Evolutionary conservation across 2,888 invertebrate genomes (phyloP), one percentile per base, ranked within the genome.

Genomic region (Amblyteles armatorius): DNA sequence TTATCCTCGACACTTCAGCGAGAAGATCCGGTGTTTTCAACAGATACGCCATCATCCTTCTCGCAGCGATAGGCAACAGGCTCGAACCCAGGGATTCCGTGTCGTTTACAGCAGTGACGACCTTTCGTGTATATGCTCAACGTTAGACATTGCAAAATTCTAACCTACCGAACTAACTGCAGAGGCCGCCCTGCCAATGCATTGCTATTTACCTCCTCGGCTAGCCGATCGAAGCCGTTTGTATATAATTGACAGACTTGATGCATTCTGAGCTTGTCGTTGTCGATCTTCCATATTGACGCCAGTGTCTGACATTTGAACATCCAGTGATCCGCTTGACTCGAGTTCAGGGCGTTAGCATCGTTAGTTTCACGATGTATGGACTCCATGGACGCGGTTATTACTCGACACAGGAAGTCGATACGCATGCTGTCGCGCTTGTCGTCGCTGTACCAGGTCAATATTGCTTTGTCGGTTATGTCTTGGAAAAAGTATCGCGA

Each of bases 11-110:
- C 65, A 98, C 95, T 94, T 96, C 96, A 92, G 94, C 96, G 88
- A 95, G 96, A 89, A 95, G 95, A 91, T 94, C 94, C 86, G 93
- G 95, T 83, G 95, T 95, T 89, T 94, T 95, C 88, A 94, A 95
- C 89, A 96, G 95, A 88, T 95, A 96, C 67, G 96, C 95, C 92
- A 96, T 96, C 84, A 99, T 94, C 87, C 99, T 95, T 92, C 97
- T 96, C 6, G 97, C 98, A n/a, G 97, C 97, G 78, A 99, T 96
- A 36, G 96, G 96, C 36, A 98, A 94, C 82, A 99, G 94, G 86
- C 97, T 95, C 0, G 95, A 94, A 11, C 97, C 96, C 81, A 98
- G 93, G 63, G 95, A 94, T 89, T 96, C 96, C n/a, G 96, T 95
- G 85, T 97, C 96, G 79, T 95, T 95, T 5, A 98, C 95, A 26